Conservation (phyloP, 2,888 invertebrate genomes). For the Ichneumoninae sp. region DNA sequence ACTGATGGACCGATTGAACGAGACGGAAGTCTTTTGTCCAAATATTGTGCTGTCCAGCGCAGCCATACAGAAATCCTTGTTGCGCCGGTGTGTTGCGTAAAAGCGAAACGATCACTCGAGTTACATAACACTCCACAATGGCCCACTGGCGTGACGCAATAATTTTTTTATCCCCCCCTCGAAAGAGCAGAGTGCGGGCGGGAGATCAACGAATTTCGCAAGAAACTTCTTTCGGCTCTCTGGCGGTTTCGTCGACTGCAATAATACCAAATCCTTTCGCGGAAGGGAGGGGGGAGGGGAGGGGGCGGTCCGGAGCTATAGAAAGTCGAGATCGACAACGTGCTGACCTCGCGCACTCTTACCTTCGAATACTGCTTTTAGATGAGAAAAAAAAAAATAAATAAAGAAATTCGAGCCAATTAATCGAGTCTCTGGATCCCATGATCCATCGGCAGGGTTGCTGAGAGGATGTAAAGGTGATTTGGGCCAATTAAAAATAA, state of each 20-base stretch:
- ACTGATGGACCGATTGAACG: background rate
- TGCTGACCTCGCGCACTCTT: slow-evolving; percentile 61
- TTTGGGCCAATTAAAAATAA: background rate
- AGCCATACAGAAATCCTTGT: slow-evolving; percentile 23
- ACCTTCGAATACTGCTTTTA: slow-evolving; percentile 38
- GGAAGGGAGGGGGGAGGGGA: slow-evolving; percentile 40
- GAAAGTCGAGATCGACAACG: slow-evolving; percentile 54
- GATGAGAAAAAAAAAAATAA: slow-evolving; percentile 42
- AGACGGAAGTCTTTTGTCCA: slow-evolving; percentile 15
- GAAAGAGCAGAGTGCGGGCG: slow-evolving; percentile 62
- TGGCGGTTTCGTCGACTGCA: slow-evolving; percentile 24
- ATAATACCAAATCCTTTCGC: slow-evolving; percentile 58
- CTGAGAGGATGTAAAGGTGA: background rate
- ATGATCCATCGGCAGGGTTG: background rate
- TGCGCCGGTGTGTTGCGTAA: slow-evolving; percentile 59
- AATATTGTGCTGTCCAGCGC: slow-evolving; percentile 28
- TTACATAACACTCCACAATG: slow-evolving; percentile 67
- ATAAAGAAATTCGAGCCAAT: slow-evolving; percentile 2
- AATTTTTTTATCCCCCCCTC: slow-evolving; percentile 61
- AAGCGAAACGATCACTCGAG: slow-evolving; percentile 61
- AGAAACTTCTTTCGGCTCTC: slow-evolving; percentile 55
- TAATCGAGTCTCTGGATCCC: background rate
- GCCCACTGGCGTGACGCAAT: slow-evolving; percentile 66
- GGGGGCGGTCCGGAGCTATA: slow-evolving; percentile 18
- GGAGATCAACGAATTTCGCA: slow-evolving; percentile 62